phyloP scores from a whole-genome alignment of 2,113 vertebrate species.

The Entosphenus tridentatus region DNA sequence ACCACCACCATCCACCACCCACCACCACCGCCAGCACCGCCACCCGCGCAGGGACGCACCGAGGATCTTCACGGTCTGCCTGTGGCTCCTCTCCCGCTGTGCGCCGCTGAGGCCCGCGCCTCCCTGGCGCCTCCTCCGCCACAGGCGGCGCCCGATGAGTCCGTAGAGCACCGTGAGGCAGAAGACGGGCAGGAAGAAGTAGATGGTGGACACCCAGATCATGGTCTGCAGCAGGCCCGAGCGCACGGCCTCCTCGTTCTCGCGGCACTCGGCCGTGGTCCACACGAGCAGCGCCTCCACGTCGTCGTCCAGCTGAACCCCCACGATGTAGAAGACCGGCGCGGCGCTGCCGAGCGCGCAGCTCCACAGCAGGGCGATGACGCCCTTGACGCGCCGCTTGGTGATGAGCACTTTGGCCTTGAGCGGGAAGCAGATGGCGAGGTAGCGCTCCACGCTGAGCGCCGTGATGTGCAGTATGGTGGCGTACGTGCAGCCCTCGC shows the following conservation, averaged over 20 bases:
- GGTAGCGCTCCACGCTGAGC: constrained; percentile 39
- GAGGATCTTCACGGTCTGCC: constrained; percentile 31
- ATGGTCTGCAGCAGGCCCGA: constrained; percentile 31
- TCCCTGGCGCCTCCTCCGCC: constrained; percentile 17
- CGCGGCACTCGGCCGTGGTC: constrained; percentile 24
- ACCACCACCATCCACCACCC: too few relatives aligned
- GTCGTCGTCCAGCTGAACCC: constrained; percentile 18
- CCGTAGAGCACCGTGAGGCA: constrained; percentile 28
- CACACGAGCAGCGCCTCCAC: constrained; percentile 16
- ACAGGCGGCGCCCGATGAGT: constrained; percentile 28
- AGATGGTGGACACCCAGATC: constrained; percentile 34
- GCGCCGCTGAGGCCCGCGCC: constrained; percentile 10
- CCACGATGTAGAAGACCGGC: constrained; percentile 40
- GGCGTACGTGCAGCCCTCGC: constrained; percentile 44
- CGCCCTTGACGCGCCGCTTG: constrained; percentile 24
- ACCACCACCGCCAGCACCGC: too few relatives aligned
- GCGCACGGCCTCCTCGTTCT: constrained; percentile 19
- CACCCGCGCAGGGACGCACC: background rate
- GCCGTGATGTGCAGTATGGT: constrained; percentile 44
- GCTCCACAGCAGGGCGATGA: constrained; percentile 32
- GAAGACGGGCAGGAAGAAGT: constrained; percentile 30
- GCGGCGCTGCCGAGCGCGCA: constrained; percentile 33
- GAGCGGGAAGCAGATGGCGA: constrained; percentile 44
- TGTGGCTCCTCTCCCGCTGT: constrained; percentile 23
- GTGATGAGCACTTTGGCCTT: constrained; percentile 34